A percentile compares a stretch with the other conserved stretches of the same genome.
Evolutionary conservation across 1,140 invertebrate genomes (phyloP).

Genomic region (Brachionus koreanus): DNA sequence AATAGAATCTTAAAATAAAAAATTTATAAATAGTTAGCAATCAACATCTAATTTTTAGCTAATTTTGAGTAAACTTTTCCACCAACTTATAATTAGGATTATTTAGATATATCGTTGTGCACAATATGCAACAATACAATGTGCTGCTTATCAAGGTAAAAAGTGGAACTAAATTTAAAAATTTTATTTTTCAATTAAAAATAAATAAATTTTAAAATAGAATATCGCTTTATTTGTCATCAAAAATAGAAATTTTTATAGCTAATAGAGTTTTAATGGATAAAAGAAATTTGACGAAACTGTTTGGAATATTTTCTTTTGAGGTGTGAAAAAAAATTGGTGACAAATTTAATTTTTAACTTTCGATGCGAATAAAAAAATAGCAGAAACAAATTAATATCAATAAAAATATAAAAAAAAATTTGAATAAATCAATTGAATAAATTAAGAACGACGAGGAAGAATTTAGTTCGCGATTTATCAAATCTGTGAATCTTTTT

Average conservation of each 20-base stretch:
- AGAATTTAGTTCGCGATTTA: background rate
- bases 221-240: background rate
- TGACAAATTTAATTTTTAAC: background rate
- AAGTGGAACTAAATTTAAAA: background rate
- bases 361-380: conserved; percentile 32
- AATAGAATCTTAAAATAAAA: too few relatives aligned
- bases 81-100: too few relatives aligned
- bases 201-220: background rate
- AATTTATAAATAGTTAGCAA: too few relatives aligned
- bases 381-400: background rate
- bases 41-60: too few relatives aligned
- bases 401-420: background rate
- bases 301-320: background rate
- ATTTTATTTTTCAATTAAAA: background rate
- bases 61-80: too few relatives aligned
- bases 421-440: conserved; percentile 20
- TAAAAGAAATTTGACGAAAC: background rate
- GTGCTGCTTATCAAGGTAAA: background rate
- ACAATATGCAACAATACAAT: background rate
- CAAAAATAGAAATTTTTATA: background rate
- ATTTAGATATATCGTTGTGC: too few relatives aligned
- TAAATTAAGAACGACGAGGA: background rate
- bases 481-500: background rate
- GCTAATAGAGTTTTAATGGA: background rate
- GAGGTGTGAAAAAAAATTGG: background rate